phyloP scores from a whole-genome alignment of 2,888 invertebrate species.

The Acanthoscelides obtectus region DNA sequence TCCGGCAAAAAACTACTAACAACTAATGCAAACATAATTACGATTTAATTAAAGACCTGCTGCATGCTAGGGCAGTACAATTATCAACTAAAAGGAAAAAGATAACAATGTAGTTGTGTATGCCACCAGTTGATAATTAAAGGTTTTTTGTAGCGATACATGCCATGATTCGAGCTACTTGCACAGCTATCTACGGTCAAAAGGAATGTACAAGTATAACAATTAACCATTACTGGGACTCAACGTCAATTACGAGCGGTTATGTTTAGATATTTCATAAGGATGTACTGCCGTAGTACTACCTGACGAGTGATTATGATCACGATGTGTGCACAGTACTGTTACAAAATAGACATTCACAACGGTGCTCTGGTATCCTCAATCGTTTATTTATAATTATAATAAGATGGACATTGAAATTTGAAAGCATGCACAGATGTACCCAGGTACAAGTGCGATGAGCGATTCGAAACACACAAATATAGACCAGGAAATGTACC shows the following conservation, averaged over 20 bases:
- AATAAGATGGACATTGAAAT: not conserved
- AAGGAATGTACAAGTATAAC: not conserved
- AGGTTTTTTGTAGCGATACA: not conserved
- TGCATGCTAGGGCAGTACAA: not conserved
- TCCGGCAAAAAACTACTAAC: not conserved
- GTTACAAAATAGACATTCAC: not conserved
- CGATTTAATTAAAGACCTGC: not conserved
- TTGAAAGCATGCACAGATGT: no score
- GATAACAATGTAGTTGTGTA: not conserved
- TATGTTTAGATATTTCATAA: not conserved
- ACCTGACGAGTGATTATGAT: not conserved
- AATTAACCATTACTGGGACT: not conserved
- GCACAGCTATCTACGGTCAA: not conserved
- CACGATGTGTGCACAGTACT: not conserved
- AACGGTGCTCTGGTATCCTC: not conserved
- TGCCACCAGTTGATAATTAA: not conserved
- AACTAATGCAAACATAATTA: not conserved
- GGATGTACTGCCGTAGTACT: not conserved
- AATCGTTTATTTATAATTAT: not conserved
- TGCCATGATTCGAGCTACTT: not conserved
- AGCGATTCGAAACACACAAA: no score
- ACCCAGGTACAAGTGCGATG: no score
- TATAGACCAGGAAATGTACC: no score
- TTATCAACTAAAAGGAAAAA: not conserved
- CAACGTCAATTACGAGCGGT: not conserved